phyloP scores from a whole-genome alignment of 30 jellyfish, hydroid and myxozoan species.

The Hydra vulgaris region DNA sequence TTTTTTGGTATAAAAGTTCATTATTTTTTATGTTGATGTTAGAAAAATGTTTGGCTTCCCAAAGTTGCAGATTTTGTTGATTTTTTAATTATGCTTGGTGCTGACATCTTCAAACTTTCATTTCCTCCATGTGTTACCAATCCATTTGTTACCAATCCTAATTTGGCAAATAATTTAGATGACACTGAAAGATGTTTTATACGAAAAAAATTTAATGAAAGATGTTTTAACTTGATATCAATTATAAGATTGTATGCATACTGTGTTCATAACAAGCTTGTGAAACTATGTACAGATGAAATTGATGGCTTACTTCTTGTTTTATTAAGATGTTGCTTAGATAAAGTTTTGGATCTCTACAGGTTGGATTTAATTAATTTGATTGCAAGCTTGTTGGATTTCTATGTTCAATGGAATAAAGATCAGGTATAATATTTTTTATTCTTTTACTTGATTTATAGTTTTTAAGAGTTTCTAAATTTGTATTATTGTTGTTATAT shows the following conservation, averaged over 20 bases:
- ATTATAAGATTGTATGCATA: not conserved
- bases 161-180: not conserved
- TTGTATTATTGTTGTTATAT: not conserved
- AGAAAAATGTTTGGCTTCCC: not conserved
- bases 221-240: not conserved
- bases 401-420: not conserved
- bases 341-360: not conserved
- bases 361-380: not conserved
- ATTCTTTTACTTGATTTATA: not conserved
- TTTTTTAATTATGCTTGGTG: not conserved
- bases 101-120: not conserved
- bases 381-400: not conserved
- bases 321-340: not conserved
- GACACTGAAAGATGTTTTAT: not conserved
- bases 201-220: not conserved
- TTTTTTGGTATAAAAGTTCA: not conserved
- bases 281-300: not conserved
- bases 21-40: too few species aligned
- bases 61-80: not conserved
- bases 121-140: not conserved
- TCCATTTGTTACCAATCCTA: too few species aligned
- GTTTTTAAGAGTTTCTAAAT: not conserved
- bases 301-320: not conserved
- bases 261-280: not conserved
- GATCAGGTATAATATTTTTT: not conserved